phyloP scores from a whole-genome alignment of 2,888 invertebrate genomes.

The Drosophila nr. perissopoda region DNA sequence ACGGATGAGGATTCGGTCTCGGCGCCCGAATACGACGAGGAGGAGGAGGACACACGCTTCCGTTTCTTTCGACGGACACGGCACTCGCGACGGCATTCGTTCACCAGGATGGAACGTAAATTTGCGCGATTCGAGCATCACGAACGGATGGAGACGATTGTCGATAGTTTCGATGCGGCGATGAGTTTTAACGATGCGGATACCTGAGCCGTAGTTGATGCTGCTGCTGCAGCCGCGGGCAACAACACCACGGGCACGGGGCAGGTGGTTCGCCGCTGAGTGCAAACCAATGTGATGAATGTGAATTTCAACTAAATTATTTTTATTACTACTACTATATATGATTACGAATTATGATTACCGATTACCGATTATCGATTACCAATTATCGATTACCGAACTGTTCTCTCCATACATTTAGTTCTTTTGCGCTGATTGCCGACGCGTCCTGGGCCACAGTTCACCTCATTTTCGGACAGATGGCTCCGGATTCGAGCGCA shows the following conservation, averaged over 20 bases:
- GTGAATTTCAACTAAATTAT: slow-evolving; percentile 82
- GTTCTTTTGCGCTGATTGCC: slow-evolving; percentile 68
- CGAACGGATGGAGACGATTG: slow-evolving; percentile 82
- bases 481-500: slow-evolving; percentile 43
- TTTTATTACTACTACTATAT: slow-evolving; percentile 74
- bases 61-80: slow-evolving; percentile 76
- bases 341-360: slow-evolving; percentile 59
- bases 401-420: slow-evolving; percentile 79
- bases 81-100: slow-evolving; percentile 49
- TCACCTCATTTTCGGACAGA: slow-evolving; percentile 11
- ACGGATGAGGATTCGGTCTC: slow-evolving; percentile 82
- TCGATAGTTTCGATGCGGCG: slow-evolving; percentile 81
- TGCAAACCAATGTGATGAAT: slow-evolving; percentile 82
- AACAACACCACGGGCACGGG: slow-evolving; percentile 53
- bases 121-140: slow-evolving; percentile 79
- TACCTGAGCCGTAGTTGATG: slow-evolving; percentile 59
- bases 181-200: slow-evolving; percentile 81
- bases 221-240: slow-evolving; percentile 35
- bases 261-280: slow-evolving; percentile 65
- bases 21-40: slow-evolving; percentile 81
- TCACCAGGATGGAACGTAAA: slow-evolving; percentile 67
- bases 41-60: slow-evolving; percentile 78
- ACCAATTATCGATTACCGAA: slow-evolving; percentile 61
- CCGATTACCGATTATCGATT: slow-evolving; percentile 45
- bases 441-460: slow-evolving; percentile 39